Percentiles rank a stretch among this genome's conserved stretches.
These are phyloP conservation scores for Tyrannus savana DNA, from an alignment of 2,113 vertebrate species.

Conservation along the genomic window DNA sequence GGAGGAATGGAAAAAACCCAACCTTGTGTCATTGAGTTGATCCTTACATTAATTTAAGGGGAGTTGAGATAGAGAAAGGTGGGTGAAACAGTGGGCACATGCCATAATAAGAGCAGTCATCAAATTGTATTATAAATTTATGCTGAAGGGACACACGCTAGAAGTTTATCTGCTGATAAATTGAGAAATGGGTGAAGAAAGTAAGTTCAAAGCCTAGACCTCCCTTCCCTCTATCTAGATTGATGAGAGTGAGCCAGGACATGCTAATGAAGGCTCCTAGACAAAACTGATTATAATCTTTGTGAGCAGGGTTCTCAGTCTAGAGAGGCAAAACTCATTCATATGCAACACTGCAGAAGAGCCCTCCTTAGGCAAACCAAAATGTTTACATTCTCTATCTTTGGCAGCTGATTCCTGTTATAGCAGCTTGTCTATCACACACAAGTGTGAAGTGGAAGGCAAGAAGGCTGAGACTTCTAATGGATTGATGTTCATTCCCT, in stretches of 20 bases:
- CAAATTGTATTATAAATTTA: background rate
- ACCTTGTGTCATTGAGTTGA: background rate
- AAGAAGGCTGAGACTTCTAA: conserved; percentile 26
- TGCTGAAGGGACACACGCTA: background rate
- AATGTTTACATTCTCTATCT: conserved; percentile 18
- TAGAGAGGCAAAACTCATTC: conserved; percentile 29
- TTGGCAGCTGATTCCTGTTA: conserved; percentile 37
- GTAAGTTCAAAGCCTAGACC: background rate
- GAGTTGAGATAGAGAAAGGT: background rate
- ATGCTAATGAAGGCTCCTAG: background rate
- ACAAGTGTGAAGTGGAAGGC: conserved; percentile 10
- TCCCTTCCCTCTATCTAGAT: background rate
- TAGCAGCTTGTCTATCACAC: conserved; percentile 42
- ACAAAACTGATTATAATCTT: background rate
- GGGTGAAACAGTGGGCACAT: background rate
- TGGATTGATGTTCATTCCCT: background rate
- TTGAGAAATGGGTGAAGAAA: background rate
- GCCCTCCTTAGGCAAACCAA: conserved; percentile 21
- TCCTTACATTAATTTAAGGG: background rate
- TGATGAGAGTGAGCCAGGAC: background rate
- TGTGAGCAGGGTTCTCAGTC: background rate
- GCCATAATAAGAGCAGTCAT: background rate
- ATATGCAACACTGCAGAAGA: conserved; percentile 16
- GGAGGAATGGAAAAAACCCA: background rate
- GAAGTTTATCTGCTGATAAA: background rate